A percentile compares a stretch with the other conserved stretches of the same genome.
Conservation (phyloP, 2,888 invertebrate genomes). For the Diaperis boleti region DNA sequence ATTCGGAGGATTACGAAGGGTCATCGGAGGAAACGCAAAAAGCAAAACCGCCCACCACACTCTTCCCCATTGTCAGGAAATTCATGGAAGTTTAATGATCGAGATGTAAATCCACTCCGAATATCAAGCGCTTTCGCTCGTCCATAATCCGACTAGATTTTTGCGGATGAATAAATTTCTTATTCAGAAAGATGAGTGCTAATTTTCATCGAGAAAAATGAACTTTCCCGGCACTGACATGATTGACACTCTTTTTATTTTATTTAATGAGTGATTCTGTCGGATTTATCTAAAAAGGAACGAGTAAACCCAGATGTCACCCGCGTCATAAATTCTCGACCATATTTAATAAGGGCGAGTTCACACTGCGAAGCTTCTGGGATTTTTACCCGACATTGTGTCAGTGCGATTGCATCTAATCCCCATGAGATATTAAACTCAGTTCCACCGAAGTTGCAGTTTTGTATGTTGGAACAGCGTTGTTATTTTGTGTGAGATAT, state of each 20-base stretch:
- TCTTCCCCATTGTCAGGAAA: slow-evolving; percentile 3
- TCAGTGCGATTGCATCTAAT: too few relatives aligned
- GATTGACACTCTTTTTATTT: not conserved
- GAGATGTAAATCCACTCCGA: slow-evolving; percentile 1
- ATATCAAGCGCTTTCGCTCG: slow-evolving; percentile 4
- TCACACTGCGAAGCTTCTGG: too few relatives aligned
- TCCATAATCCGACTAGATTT: not conserved
- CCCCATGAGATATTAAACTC: too few relatives aligned
- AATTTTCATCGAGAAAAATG: not conserved
- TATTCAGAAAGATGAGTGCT: slow-evolving; percentile 1
- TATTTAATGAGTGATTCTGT: not conserved
- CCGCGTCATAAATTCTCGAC: too few relatives aligned
- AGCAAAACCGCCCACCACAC: not conserved
- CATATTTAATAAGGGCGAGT: too few relatives aligned
- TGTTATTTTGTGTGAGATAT: too few relatives aligned
- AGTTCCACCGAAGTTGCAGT: too few relatives aligned
- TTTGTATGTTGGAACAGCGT: too few relatives aligned
- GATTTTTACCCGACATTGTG: too few relatives aligned
- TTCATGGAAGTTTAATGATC: slow-evolving; percentile 20
- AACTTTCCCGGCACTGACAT: not conserved
- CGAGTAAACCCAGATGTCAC: too few relatives aligned
- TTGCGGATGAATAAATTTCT: not conserved
- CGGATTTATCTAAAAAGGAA: too few relatives aligned
- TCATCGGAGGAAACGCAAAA: not conserved
- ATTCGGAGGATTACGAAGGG: slow-evolving; percentile 16